Evolutionary conservation across 2,113 vertebrate genomes (phyloP), one percentile per base, ranked within the genome.

Genomic region (Athene cunicularia): DNA sequence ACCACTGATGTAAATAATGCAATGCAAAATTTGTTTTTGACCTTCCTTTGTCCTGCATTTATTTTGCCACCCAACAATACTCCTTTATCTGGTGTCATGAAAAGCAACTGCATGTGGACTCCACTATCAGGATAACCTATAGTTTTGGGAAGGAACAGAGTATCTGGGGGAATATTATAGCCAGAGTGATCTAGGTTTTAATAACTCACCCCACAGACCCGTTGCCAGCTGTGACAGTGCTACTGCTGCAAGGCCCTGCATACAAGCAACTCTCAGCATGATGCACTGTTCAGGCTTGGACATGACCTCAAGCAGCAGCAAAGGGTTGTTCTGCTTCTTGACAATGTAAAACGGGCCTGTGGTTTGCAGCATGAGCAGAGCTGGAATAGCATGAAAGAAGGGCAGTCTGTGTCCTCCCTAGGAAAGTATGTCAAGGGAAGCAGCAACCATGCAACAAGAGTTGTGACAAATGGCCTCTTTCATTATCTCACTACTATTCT

Each of bases 41-140:
- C 95, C 79, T 97, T 96, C 70, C 56, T 94, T 91, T 89, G 92
- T 85, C 95, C 86, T 97, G 88, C 63, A 86, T 55, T 97, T 95
- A 77, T 92, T 97, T 95, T 91, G 30, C 82, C 84, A 91, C 75
- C 86, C 88, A 96, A 79, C 47, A 92, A 74, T 55, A 83, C 41
- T 88, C 80, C 80, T 96, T 95, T 89, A 56, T 73, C 50, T 68
- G 39, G 7, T 86, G 2, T 92, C 74, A 74, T 56, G 94, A 93
- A 95, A 97, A 97, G 59, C 80, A 95, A 39, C 22, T 50, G 56
- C 70, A 49, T 85, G 90, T 90, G 91, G 80, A 93, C 88, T 88
- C 58, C 55, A 16, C 33, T 49, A 7, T 63, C 53, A 91, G 90
- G 23, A 55, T 4, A 93, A 79, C 1, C 9, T 39, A 22, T 2